Percentiles rank a stretch among this genome's conserved stretches.
phyloP scores from a whole-genome alignment of 1,140 invertebrate species.

The Nomia melanderi region DNA sequence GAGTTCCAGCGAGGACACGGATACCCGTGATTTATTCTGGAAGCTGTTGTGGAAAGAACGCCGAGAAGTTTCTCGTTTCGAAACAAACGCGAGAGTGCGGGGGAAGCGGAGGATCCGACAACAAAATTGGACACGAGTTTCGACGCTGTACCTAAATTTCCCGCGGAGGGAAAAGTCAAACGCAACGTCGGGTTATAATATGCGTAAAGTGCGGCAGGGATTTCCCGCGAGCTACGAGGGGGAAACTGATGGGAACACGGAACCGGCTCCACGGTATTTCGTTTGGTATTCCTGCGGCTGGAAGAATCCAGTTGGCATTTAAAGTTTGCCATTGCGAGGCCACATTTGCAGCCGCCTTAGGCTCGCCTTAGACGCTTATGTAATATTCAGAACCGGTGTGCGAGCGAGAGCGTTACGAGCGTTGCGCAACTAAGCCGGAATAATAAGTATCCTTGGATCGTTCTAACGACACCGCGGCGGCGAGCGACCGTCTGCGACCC shows the following conservation, averaged over 20 bases:
- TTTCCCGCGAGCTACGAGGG: neutral
- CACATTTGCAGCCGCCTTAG: constrained; percentile 35
- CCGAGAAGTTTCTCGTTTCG: no score
- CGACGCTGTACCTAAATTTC: neutral
- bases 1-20: no score
- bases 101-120: neutral
- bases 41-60: no score
- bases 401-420: constrained; percentile 11
- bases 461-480: constrained; percentile 38
- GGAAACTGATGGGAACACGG: neutral
- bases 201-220: neutral
- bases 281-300: neutral
- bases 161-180: neutral
- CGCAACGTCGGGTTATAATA: neutral
- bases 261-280: neutral
- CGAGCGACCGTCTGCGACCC: constrained; percentile 59
- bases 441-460: constrained; percentile 45
- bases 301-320: constrained; percentile 40
- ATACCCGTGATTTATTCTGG: no score
- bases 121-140: constrained; percentile 8
- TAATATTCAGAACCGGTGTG: constrained; percentile 33
- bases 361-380: constrained; percentile 40
- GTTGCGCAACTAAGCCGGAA: constrained; percentile 56
- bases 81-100: no score
- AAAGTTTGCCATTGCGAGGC: constrained; percentile 16